These are phyloP conservation scores for Tiliacea aurago DNA, from an alignment of 2,888 invertebrate species.

Conservation along the genomic window DNA sequence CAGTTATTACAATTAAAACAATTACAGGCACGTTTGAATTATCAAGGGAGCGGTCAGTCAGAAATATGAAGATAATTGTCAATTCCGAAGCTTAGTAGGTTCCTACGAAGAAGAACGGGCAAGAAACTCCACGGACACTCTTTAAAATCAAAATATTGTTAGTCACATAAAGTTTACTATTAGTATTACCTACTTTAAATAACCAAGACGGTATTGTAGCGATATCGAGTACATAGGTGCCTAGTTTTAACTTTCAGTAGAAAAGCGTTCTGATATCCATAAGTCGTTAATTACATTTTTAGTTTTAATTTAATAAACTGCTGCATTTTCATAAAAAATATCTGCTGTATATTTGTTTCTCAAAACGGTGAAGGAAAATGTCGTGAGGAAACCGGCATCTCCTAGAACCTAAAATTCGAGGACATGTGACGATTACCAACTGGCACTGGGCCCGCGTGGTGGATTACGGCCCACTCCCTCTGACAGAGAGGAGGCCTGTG, in stretches of 20 bases:
- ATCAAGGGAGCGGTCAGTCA: too few relatives aligned
- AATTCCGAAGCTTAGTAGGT: not conserved
- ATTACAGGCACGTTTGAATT: not conserved
- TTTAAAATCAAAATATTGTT: not conserved
- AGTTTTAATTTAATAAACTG: not conserved
- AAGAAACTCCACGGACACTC: too few relatives aligned
- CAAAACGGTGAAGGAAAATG: not conserved
- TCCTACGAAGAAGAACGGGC: too few relatives aligned
- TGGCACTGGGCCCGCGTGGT: too few relatives aligned
- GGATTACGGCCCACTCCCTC: too few relatives aligned
- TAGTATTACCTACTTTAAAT: not conserved
- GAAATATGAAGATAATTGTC: too few relatives aligned
- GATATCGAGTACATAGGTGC: not conserved
- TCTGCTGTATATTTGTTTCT: not conserved
- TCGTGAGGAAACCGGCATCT: not conserved
- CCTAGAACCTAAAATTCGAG: not conserved
- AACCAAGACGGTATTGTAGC: not conserved
- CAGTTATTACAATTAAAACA: not conserved
- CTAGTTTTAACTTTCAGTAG: not conserved
- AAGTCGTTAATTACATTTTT: not conserved
- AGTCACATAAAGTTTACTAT: not conserved
- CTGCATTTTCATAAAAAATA: not conserved
- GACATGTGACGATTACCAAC: too few relatives aligned
- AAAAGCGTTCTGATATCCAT: not conserved
- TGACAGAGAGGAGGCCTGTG: too few relatives aligned